Percentiles rank a stretch among this genome's conserved stretches.
Conservation (phyloP, 2,113 vertebrate species). For the Clarias gariepinus region DNA sequence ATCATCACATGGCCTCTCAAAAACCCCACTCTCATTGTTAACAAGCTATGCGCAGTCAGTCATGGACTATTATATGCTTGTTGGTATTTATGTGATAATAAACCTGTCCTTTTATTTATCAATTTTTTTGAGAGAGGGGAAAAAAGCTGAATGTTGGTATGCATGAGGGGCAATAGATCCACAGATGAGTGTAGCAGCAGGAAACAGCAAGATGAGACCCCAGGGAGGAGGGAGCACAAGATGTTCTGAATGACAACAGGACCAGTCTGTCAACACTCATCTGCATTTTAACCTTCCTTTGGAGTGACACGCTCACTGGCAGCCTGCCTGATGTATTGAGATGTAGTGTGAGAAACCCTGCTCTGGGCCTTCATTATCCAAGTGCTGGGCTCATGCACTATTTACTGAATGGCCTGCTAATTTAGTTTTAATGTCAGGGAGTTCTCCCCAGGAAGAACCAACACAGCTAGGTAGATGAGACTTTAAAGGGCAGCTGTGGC, state of each 20-base stretch:
- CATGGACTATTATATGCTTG: neutral
- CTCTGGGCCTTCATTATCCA: slow-evolving; percentile 53
- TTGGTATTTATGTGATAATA: slow-evolving; percentile 17
- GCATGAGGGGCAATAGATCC: slow-evolving; percentile 53
- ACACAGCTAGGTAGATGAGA: slow-evolving; percentile 54
- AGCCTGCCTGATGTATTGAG: slow-evolving; percentile 64
- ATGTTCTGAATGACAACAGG: slow-evolving; percentile 68
- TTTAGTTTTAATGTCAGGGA: slow-evolving; percentile 69
- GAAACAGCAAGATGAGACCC: slow-evolving; percentile 60
- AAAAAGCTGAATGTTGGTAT: slow-evolving; percentile 56
- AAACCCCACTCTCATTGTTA: neutral
- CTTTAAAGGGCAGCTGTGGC: slow-evolving; percentile 62
- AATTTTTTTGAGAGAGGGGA: neutral
- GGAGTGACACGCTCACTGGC: slow-evolving; percentile 58
- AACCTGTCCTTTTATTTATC: neutral
- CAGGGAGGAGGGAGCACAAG: slow-evolving; percentile 45
- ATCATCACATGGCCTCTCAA: neutral
- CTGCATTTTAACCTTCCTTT: slow-evolving; percentile 62
- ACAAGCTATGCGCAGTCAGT: slow-evolving; percentile 10
- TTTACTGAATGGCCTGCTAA: slow-evolving; percentile 68
- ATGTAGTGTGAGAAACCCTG: slow-evolving; percentile 52
- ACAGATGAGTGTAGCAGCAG: slow-evolving; percentile 50
- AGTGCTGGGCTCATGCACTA: slow-evolving; percentile 62
- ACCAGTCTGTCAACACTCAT: slow-evolving; percentile 68
- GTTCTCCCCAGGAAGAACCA: slow-evolving; percentile 55